Base-by-base conservation (phyloP, 2,888 invertebrate genomes). In the Ochropacha duplaris region DNA sequence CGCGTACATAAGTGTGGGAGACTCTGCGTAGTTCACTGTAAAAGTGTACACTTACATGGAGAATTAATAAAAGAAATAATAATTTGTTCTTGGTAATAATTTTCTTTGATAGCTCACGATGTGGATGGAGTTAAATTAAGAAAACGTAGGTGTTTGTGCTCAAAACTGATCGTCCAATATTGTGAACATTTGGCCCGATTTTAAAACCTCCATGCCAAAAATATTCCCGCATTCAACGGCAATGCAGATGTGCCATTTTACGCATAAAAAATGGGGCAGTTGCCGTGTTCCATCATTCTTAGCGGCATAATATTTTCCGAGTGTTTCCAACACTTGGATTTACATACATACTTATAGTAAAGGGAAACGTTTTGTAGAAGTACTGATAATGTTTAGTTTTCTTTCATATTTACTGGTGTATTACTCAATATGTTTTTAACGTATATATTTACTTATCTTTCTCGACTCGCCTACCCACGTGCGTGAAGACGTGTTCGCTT, bases 171-270 rank as follows among this genome's bases (percentile, higher is more conserved):
- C 57, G 61, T 66, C 69, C 66, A 61, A 65, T 65, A 57, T 61
- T 63, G 61, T 57, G 55, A 58, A 50, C 57, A 62, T 77, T 79
- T 81, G 83, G 78, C 76, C 79, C 76, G 74, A 77, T 81, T 84
- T 78, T 74, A 75, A 79, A 74, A 75, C 64, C 65, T 71, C 65
- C 71, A 81, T 85, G 87, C 88, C 87, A 90, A 87, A 31, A 87
- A 84, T 82, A 84, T 80, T 70, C 65, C 76, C 72, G 80, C 79
- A 78, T 83, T 80, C 76, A 76, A 70, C 87, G 75, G 84, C 88
- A 88, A 78, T 90, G 89, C 89, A 90, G 89, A 88, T 89, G 87
- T 84, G 80, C 82, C 81, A 77, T 80, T 84, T 84, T 73, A 83
- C 85, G 82, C 84, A 80, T 84, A 80, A 78, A 74, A 87, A 87